Base-by-base conservation (phyloP, 1,140 invertebrate species). In the Thaumetopoea pityocampa region DNA sequence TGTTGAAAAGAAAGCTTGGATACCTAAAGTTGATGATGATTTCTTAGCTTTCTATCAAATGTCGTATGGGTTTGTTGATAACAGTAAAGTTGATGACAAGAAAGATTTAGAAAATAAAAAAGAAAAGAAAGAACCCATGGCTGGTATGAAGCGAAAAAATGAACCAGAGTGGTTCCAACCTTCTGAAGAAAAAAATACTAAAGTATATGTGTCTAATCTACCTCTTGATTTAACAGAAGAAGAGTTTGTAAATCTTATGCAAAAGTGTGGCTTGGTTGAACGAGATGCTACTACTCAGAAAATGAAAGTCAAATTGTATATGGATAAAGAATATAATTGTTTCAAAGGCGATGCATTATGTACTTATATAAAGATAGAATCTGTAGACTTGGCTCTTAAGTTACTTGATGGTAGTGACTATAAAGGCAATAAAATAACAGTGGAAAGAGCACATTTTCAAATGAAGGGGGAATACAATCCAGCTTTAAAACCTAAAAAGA, bases 331-430 rank as follows among this genome's bases (percentile, higher is more conserved):
- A 63, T 93, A 95, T 2, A 92, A 92, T 17, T 87, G 92, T 51
- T 86, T 95, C 5, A 99, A 99, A 87, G 98, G 98, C 7, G 98
- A 99, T 87, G 98, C 93, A 8, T 87, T 96, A 4, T 99, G 98
- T 78, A 96, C 96, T 54, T 99, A 99, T 67, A 97, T 99, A 10
- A 99, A 97, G 90, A 88, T 94, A 35, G 98, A 99, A 80, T 99
- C 97, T 9, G 96, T 99, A 0, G 90, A 97, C 20, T 78, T 99
- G 50, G 97, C 98, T 1, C 77, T 99, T 24, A 92, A 96, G 35
- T 89, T 99, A 51, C 77, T 99, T 9, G 98, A 99, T 88, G 98
- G 95, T 0, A 93, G 89, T 64, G 89, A 93, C 51, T 73, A 92
- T 11, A 89, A 93, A 63, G 95, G 92, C 0, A 89, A 95, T 19